These are phyloP conservation scores for Antitype chi DNA, from an alignment of 2,888 invertebrate species.

Conservation along the genomic window DNA sequence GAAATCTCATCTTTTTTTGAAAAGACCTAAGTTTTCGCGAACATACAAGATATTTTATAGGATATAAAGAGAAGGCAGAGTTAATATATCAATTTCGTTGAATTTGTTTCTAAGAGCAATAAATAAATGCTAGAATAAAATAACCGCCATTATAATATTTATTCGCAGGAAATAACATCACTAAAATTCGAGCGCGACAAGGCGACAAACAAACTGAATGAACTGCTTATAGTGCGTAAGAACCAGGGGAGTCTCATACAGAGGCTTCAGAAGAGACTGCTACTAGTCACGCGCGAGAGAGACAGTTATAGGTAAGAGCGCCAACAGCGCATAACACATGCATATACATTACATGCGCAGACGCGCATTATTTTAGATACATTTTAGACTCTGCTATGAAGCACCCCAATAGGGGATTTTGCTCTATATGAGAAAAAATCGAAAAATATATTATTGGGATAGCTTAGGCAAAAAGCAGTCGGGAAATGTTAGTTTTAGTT, in stretches of 20 bases:
- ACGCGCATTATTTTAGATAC: background rate
- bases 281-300: constrained; percentile 93
- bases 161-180: constrained; percentile 89
- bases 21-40: no score
- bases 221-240: constrained; percentile 91
- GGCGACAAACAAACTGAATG: constrained; percentile 91
- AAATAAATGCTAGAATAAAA: background rate
- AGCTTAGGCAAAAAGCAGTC: no score
- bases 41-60: no score
- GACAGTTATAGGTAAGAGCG: constrained; percentile 93
- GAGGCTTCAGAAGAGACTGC: constrained; percentile 93
- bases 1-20: no score
- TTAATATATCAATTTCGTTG: no score
- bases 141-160: background rate
- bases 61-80: no score
- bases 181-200: constrained; percentile 91
- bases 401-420: no score
- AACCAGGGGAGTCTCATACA: constrained; percentile 93
- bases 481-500: no score
- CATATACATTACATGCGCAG: background rate
- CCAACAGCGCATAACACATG: constrained; percentile 1
- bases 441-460: no score
- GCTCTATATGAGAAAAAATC: no score
- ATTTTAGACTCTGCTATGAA: background rate
- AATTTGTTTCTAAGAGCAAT: no score